phyloP scores from a whole-genome alignment of 1,140 invertebrate genomes.

The Heliconius congener region DNA sequence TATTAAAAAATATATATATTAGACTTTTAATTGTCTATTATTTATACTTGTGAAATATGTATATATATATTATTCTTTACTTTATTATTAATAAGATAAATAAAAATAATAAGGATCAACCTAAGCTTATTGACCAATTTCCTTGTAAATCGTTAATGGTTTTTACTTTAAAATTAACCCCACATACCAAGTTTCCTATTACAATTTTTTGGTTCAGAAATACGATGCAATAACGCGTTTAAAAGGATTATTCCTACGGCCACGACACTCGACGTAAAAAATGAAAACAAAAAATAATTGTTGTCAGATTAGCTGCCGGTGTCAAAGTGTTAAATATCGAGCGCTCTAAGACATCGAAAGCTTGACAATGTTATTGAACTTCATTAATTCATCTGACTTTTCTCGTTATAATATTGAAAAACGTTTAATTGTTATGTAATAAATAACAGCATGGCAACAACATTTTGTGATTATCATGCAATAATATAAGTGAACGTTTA shows the following conservation, averaged over 20 bases:
- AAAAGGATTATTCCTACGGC: conserved; percentile 75
- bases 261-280: conserved; percentile 64
- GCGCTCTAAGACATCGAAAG: conserved; percentile 42
- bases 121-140: background rate
- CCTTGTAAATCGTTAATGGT: conserved; percentile 10
- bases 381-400: background rate
- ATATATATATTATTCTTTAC: no score
- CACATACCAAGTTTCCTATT: conserved; percentile 55
- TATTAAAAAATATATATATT: no score
- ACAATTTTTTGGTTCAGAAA: conserved; percentile 66
- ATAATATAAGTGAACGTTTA: no score
- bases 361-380: background rate
- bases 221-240: conserved; percentile 72
- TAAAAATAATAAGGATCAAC: background rate
- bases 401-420: background rate
- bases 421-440: background rate
- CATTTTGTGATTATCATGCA: no score
- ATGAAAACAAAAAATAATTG: conserved; percentile 70
- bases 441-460: no score
- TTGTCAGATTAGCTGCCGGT: conserved; percentile 76
- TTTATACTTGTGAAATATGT: no score
- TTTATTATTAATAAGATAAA: no score
- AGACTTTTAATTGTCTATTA: no score
- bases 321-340: conserved; percentile 81
- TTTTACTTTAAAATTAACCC: conserved; percentile 33